Base-by-base conservation (phyloP, 30 jellyfish, hydroid and myxozoan genomes). In the Mastigias papua region DNA sequence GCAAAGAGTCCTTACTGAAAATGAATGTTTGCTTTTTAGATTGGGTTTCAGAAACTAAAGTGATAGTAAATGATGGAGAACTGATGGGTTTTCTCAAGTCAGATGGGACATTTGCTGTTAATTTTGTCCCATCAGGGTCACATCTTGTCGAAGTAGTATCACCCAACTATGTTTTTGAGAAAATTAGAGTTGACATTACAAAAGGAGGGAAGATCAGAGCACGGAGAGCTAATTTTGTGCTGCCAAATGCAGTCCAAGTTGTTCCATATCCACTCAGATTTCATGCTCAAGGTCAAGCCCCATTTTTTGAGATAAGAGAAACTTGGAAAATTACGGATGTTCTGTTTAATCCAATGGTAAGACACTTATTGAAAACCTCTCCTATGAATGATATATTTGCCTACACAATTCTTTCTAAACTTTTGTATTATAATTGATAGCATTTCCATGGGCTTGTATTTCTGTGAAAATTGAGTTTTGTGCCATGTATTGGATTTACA, bases 291-390 rank as follows among this genome's bases (percentile, higher is more conserved):
- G 88, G 92, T 27, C 98, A 84, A 49, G 97, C 98, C 6, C 91
- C 97, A 21, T 88, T 93, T 64, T 93, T 93, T 89, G 98, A 93
- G 77, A 73, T 77, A 27, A 70, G 98, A 69, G 98, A 93, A 83
- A 67, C 92, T 22, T 88, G 97, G 98, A 93, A 93, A 62, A 84
- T 88, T 48, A 93, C 97, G 13, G 98, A 93, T 81, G 86, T 88
- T 16, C 93, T 93, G 46, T 81, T 93, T 49, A 93, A 93, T 78
- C 98, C 98, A 9, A 93, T 93, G 98, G 98, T 93, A 88, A 73
- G 60, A 37, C 7, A 10, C 0, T n/a, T n/a, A n/a, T n/a, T n/a
- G n/a, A n/a, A n/a, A n/a, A n/a, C n/a, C n/a, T n/a, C n/a, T n/a
- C n/a, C n/a, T n/a, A n/a, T n/a, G n/a, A n/a, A n/a, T n/a, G n/a